Conservation (phyloP, 2,888 invertebrate genomes). For the Caenorhabditis wallacei region DNA sequence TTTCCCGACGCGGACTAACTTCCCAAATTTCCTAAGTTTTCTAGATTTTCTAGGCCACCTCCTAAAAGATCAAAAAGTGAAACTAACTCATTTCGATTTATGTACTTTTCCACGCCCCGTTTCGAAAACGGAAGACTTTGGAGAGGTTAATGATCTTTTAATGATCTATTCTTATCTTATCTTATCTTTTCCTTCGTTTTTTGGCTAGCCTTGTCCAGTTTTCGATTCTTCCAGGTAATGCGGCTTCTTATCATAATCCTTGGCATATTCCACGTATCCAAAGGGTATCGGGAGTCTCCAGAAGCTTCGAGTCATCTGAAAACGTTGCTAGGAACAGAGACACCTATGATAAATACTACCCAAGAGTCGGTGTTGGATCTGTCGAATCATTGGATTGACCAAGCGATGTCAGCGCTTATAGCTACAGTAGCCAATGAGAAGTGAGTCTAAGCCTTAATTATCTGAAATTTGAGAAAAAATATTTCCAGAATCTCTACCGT, state of each 20-base stretch:
- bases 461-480: too few relatives aligned
- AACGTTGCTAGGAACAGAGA: constrained; percentile 26
- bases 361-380: constrained; percentile 56
- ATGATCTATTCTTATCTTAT: neutral
- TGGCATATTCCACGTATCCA: neutral
- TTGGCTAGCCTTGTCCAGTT: neutral
- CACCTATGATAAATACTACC: constrained; percentile 55
- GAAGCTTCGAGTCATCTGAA: constrained; percentile 28
- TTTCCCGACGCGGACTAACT: too few relatives aligned
- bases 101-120: constrained; percentile 49
- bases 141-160: constrained; percentile 31
- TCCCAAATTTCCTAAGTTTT: too few relatives aligned
- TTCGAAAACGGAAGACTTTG: neutral
- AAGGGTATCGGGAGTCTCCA: constrained; percentile 2
- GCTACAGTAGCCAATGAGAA: constrained; percentile 66
- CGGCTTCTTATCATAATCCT: neutral
- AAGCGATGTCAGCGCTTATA: constrained; percentile 66
- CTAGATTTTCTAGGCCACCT: too few relatives aligned
- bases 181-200: constrained; percentile 8
- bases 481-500: constrained; percentile 44
- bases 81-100: constrained; percentile 17
- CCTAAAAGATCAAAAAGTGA: constrained; percentile 37
- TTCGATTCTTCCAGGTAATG: neutral
- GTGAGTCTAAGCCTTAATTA: constrained; percentile 32
- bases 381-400: constrained; percentile 66